Percentiles rank a stretch among this genome's conserved stretches.
Conservation (phyloP, 2,113 vertebrate genomes). For the Lycaon pictus region DNA sequence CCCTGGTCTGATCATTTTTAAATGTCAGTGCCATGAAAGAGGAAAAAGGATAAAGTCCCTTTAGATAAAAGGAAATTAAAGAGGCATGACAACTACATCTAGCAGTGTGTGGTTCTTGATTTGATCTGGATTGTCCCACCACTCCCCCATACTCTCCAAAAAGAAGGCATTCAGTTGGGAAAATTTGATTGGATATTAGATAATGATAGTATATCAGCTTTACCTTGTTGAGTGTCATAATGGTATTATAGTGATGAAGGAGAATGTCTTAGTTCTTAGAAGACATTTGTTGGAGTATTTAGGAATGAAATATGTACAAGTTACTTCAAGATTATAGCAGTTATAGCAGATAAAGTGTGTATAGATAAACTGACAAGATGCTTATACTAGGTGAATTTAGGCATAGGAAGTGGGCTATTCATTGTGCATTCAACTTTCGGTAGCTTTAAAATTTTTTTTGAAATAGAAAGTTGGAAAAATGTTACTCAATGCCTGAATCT, state of each 20-base stretch:
- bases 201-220: not conserved
- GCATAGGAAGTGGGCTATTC: not conserved
- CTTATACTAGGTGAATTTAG: not conserved
- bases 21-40: not conserved
- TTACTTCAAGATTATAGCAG: not conserved
- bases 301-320: not conserved
- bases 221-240: not conserved
- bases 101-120: not conserved
- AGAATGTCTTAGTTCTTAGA: not conserved
- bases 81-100: rapidly evolving
- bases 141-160: not conserved
- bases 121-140: not conserved
- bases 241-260: not conserved
- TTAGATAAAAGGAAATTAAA: not conserved
- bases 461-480: not conserved
- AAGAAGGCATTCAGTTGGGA: not conserved
- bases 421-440: not conserved
- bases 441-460: not conserved
- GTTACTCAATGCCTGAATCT: not conserved
- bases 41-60: not conserved
- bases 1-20: not conserved
- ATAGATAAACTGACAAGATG: not conserved
- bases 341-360: not conserved
- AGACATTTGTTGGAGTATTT: not conserved
- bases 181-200: not conserved